phyloP scores from a whole-genome alignment of 1,140 invertebrate species.

The Formica selysi region DNA sequence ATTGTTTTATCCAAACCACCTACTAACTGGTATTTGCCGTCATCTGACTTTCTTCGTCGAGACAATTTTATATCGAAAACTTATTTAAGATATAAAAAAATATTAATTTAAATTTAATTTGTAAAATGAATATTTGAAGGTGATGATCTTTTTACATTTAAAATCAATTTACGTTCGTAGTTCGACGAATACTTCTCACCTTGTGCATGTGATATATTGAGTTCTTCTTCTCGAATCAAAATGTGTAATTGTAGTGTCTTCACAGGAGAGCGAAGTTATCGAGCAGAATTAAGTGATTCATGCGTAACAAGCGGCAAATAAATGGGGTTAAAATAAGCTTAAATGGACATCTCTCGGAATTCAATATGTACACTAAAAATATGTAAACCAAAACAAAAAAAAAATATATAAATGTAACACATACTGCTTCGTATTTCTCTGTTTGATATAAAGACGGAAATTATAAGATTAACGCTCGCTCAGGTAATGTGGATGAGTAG shows the following conservation, averaged over 20 bases:
- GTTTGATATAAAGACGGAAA: no score
- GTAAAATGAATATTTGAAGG: conserved; percentile 86
- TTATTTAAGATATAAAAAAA: conserved; percentile 86
- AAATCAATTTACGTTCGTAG: conserved; percentile 86
- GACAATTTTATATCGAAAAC: conserved; percentile 85
- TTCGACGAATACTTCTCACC: conserved; percentile 86
- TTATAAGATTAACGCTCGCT: no score
- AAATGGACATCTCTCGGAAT: no score
- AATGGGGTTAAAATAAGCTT: no score
- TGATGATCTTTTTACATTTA: conserved; percentile 84
- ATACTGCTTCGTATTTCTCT: no score
- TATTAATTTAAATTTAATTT: conserved; percentile 80
- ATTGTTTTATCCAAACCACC: conserved; percentile 81
- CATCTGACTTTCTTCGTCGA: conserved; percentile 83
- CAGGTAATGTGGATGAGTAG: not conserved
- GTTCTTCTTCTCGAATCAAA: conserved; percentile 81
- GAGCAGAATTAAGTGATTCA: conserved; percentile 48
- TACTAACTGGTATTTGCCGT: conserved; percentile 83
- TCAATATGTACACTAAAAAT: no score
- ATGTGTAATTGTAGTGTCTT: conserved; percentile 81
- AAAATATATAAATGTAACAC: no score
- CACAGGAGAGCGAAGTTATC: conserved; percentile 75
- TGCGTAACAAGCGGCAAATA: conserved; percentile 27
- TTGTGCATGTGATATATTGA: conserved; percentile 84
- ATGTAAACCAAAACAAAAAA: no score